Base-by-base conservation (phyloP, 1,140 invertebrate genomes). In the Drosophila trapezifrons region DNA sequence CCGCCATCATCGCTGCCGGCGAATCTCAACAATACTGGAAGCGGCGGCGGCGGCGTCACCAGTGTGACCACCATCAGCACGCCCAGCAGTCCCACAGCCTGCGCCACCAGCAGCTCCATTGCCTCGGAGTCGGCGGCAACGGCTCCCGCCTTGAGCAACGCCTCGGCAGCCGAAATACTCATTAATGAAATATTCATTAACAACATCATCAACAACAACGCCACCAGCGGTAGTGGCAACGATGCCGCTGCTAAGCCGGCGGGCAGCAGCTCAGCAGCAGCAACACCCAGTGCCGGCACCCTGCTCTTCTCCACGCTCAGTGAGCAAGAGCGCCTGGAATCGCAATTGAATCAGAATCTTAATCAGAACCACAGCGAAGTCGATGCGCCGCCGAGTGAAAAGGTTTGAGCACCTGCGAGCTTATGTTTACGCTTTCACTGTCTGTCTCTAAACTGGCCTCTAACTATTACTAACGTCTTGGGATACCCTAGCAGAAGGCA, bases 281-380 rank as follows among this genome's bases (percentile, higher is more conserved):
- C 83, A 62, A 89, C 91, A 63, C 90, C 93, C 27, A 93, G 92
- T 57, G 92, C 93, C 37, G 93, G 93, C 84, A 90, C 92, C 29
- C 92, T 93, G 62, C 93, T 93, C 63, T 94, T 93, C 78, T 93
- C 94, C 35, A 94, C 93, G 45, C 93, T 94, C 73, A 93, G 93
- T 51, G 93, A 94, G 10, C 93, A 94, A 40, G 93, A 94, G 81
- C 93, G 93, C 22, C 92, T 93, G 54, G 91, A 87, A 40, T 78
- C 86, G 32, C 93, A 93, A 75, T 85, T 46, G 46, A 86, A 22
- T 90, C 70, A 64, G 54, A 58, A 59, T 58, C 49, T 38, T 15
- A 64, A 65, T 40, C 49, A 55, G 52, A 69, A 60, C 59, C 63
- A 84, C 29, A 84, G 76, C 45, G 80, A 87, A 72, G 80, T 80